phyloP scores from a whole-genome alignment of 2,888 invertebrate genomes.

The Ganaspis brasiliensis region DNA sequence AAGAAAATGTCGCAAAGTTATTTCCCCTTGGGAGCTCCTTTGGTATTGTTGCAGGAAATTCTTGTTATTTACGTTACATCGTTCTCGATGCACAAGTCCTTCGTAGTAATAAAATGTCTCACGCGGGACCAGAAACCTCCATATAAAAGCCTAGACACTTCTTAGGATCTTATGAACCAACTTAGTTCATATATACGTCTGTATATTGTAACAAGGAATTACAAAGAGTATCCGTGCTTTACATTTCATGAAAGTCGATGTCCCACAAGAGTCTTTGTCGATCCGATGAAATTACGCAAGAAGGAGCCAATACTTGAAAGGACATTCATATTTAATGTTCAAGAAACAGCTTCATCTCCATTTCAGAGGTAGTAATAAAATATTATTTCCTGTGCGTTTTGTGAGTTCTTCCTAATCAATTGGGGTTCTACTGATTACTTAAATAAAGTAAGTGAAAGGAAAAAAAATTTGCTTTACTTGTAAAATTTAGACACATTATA shows the following conservation, averaged over 20 bases:
- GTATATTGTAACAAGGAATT: conserved; percentile 31
- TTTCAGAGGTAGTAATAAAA: neutral
- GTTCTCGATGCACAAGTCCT: conserved; percentile 18
- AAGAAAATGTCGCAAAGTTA: conserved; percentile 46
- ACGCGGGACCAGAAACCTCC: conserved; percentile 23
- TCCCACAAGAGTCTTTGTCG: conserved; percentile 12
- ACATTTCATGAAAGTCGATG: conserved; percentile 43
- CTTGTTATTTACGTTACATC: conserved; percentile 28
- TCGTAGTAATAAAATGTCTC: conserved; percentile 32
- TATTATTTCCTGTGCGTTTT: neutral
- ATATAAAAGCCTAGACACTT: conserved; percentile 34
- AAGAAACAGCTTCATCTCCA: conserved; percentile 18
- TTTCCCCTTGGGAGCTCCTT: conserved; percentile 12
- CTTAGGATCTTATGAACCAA: conserved; percentile 25
- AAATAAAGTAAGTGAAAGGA: neutral
- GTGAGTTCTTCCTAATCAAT: neutral
- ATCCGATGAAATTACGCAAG: conserved; percentile 37
- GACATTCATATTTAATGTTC: conserved; percentile 34
- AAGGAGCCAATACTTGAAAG: neutral
- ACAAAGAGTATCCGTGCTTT: conserved; percentile 29
- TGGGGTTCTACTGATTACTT: neutral
- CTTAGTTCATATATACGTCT: conserved; percentile 19
- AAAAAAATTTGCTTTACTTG: too few species aligned
- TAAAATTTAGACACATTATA: too few species aligned
- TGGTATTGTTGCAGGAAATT: conserved; percentile 33